A percentile compares a stretch with the other conserved stretches of the same genome.
phyloP scores from a whole-genome alignment of 92 coral and sea anemone species.

The Zoanthus solanderi region DNA sequence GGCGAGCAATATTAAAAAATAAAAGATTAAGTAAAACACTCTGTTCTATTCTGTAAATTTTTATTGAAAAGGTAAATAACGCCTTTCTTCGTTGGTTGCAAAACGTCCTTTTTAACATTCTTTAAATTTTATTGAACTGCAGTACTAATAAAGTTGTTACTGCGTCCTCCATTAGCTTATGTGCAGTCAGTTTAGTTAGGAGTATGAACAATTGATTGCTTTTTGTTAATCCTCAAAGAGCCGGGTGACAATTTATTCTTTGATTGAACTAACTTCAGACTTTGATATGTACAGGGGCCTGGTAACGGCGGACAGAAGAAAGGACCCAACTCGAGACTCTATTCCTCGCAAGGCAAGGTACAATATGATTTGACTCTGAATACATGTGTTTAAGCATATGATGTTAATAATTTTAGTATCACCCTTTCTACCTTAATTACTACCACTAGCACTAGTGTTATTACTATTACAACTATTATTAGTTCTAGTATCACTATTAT shows the following conservation, averaged over 20 bases:
- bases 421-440: background rate
- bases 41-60: no score
- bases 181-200: background rate
- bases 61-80: no score
- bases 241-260: background rate
- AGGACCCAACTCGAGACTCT: background rate
- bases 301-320: background rate
- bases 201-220: background rate
- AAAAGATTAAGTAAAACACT: no score
- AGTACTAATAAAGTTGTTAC: background rate
- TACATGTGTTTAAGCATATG: background rate
- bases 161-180: background rate
- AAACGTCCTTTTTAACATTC: background rate
- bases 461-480: background rate
- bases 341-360: conserved; percentile 4
- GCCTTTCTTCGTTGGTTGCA: no score
- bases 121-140: background rate
- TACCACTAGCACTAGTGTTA: background rate
- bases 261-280: background rate
- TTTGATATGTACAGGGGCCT: background rate
- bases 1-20: no score
- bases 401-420: background rate
- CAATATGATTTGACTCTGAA: background rate
- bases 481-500: background rate
- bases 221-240: background rate